These are phyloP conservation scores for Balanococcus diminutus DNA, from an alignment of 2,888 invertebrate species.

Conservation along the genomic window DNA sequence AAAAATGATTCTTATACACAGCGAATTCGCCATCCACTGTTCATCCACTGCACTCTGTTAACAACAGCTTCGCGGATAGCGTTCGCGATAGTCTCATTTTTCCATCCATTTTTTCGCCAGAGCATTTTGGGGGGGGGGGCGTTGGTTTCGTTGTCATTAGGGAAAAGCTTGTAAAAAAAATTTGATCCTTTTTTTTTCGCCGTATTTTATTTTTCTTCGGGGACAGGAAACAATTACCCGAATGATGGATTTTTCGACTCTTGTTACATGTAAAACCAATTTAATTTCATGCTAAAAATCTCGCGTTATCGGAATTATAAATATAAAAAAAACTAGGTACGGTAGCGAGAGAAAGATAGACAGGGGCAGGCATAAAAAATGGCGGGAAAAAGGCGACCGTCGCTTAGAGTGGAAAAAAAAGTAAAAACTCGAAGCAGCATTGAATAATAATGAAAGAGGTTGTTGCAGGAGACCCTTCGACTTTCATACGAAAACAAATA, in stretches of 20 bases:
- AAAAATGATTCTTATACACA: too few relatives aligned
- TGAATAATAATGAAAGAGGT: conserved; percentile 28
- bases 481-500: conserved; percentile 35
- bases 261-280: conserved; percentile 23
- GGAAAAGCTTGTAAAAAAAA: background rate
- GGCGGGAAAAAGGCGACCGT: background rate
- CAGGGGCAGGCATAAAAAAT: background rate
- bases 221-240: conserved; percentile 31
- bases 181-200: background rate
- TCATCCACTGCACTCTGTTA: too few relatives aligned
- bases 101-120: too few relatives aligned
- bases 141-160: background rate
- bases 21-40: too few relatives aligned
- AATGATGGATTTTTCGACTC: conserved; percentile 20
- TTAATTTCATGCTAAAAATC: conserved; percentile 28
- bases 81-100: too few relatives aligned
- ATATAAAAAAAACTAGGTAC: background rate
- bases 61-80: too few relatives aligned
- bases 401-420: background rate
- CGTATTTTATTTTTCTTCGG: conserved; percentile 15
- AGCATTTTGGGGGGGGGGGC: too few relatives aligned
- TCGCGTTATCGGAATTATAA: conserved; percentile 27
- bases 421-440: conserved; percentile 11
- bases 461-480: conserved; percentile 23
- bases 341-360: background rate